phyloP scores from a whole-genome alignment of 2,888 invertebrate species.

The Spilosoma lubricipeda region DNA sequence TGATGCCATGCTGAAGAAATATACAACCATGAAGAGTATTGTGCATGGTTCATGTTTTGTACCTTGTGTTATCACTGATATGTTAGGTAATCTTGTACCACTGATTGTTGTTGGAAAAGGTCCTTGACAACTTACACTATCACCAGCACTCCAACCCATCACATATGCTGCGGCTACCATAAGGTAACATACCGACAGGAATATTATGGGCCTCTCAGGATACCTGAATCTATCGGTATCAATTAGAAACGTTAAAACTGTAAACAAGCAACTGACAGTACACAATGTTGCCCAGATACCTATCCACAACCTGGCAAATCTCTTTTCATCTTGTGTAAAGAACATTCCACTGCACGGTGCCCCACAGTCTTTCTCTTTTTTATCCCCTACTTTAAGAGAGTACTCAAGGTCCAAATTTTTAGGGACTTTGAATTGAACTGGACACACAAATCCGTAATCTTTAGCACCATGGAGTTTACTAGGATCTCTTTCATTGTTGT shows the following conservation, averaged over 20 bases:
- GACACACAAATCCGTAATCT: conserved; percentile 95
- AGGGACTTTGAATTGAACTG: conserved; percentile 94
- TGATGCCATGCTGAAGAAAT: conserved; percentile 98
- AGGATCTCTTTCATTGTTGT: conserved; percentile 82
- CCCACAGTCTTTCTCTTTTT: conserved; percentile 91
- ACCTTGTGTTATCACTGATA: conserved; percentile 95
- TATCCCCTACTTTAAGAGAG: conserved; percentile 92
- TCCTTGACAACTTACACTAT: conserved; percentile 93
- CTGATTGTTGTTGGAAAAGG: conserved; percentile 91
- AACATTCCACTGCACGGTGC: conserved; percentile 98
- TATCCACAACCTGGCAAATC: conserved; percentile 96
- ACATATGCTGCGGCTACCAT: conserved; percentile 97
- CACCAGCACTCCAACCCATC: conserved; percentile 93
- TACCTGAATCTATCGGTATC: conserved; percentile 98
- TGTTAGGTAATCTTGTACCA: conserved; percentile 90
- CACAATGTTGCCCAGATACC: conserved; percentile 97
- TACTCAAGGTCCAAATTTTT: conserved; percentile 93
- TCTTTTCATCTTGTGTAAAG: conserved; percentile 92
- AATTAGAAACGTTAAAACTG: conserved; percentile 96
- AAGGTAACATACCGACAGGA: conserved; percentile 97
- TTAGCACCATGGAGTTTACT: conserved; percentile 85
- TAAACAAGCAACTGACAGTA: conserved; percentile 96
- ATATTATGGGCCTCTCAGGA: conserved; percentile 99
- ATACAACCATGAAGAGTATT: conserved; percentile 97
- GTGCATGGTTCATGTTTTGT: conserved; percentile 94